These are phyloP conservation scores for Sphenopsis melanotis DNA, from an alignment of 2,797 vertebrate species.

Conservation along the genomic window DNA sequence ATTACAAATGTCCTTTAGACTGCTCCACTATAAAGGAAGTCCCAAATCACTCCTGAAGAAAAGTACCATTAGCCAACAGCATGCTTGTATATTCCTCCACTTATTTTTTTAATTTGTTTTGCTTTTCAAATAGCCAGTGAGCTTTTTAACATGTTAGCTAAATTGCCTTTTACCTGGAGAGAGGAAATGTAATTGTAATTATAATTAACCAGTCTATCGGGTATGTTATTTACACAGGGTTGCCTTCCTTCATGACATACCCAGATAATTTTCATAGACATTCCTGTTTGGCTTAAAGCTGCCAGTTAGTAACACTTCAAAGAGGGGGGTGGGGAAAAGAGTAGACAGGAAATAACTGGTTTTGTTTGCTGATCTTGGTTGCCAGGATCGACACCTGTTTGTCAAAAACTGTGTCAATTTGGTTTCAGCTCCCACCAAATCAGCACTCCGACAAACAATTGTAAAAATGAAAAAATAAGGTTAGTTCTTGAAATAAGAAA, in stretches of 20 bases:
- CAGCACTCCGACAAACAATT: not conserved
- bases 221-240: not conserved
- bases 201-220: not conserved
- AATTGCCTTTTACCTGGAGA: not conserved
- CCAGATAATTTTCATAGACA: not conserved
- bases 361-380: slow-evolving; percentile 18
- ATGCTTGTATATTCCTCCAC: not conserved
- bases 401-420: not conserved
- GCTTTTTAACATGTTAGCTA: not conserved
- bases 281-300: slow-evolving; percentile 14
- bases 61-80: not conserved
- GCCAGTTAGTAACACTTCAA: slow-evolving; percentile 12
- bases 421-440: not conserved
- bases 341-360: not conserved
- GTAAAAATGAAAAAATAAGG: not conserved
- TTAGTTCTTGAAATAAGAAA: slow-evolving; percentile 23
- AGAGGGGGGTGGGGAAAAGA: fast-evolving
- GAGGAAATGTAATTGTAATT: not conserved
- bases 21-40: not conserved
- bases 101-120: not conserved
- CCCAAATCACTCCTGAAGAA: not conserved
- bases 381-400: not conserved
- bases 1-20: not conserved
- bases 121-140: not conserved
- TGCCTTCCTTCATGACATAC: not conserved